These are phyloP conservation scores for Hyla sarda DNA, from an alignment of 2,113 vertebrate genomes.

Conservation along the genomic window DNA sequence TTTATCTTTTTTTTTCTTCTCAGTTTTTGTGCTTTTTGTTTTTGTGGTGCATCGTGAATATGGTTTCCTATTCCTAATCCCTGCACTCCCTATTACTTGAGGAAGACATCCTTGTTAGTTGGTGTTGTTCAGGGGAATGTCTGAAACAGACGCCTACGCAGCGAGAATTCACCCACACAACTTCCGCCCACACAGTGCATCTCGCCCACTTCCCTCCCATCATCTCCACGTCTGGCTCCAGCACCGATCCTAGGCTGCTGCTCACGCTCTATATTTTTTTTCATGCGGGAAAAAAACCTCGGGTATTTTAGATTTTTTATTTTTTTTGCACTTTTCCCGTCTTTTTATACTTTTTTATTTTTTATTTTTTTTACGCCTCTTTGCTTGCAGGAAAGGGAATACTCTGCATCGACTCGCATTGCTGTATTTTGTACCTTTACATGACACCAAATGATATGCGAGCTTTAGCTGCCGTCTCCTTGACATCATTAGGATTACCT, in stretches of 20 bases:
- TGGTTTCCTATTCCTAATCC: neutral
- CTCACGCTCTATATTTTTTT: neutral
- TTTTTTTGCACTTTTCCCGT: neutral
- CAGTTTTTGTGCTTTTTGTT: slow-evolving; percentile 1
- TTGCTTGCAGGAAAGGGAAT: neutral
- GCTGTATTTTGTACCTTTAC: no score
- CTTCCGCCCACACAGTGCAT: slow-evolving; percentile 68
- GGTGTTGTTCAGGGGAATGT: slow-evolving; percentile 71
- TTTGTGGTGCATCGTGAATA: slow-evolving; percentile 2
- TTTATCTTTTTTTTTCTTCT: neutral
- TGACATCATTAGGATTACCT: neutral
- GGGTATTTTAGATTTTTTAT: no score
- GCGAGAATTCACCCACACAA: slow-evolving; percentile 66
- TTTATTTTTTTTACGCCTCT: neutral
- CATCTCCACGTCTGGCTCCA: slow-evolving; percentile 38
- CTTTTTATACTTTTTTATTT: neutral
- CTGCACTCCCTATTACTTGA: neutral
- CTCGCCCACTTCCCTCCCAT: slow-evolving; percentile 60
- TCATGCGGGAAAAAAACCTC: neutral
- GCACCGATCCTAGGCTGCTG: slow-evolving; percentile 34
- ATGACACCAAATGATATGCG: neutral
- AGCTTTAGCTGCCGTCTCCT: neutral
- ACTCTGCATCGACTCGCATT: neutral
- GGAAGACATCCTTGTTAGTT: slow-evolving; percentile 59
- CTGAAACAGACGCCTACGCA: slow-evolving; percentile 71